A percentile compares a stretch with the other conserved stretches of the same genome.
These are phyloP conservation scores for Lytechinus variegatus DNA, from an alignment of 35 echinoderm and acorn worm genomes.

Conservation along the genomic window DNA sequence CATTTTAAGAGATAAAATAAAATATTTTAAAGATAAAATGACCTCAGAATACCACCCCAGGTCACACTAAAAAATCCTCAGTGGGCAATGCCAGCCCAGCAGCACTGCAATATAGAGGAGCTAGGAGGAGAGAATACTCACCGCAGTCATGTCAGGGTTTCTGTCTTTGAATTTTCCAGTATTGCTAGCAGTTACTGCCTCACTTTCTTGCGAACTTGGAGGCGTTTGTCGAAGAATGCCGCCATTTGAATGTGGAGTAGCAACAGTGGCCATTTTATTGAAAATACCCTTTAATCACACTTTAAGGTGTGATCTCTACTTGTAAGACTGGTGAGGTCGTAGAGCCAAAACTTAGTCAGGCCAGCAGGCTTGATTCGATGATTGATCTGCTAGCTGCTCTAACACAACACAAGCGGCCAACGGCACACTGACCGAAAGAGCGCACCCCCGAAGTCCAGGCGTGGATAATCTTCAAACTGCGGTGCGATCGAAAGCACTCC, in stretches of 20 bases:
- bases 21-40: too few relatives aligned
- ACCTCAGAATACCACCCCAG: too few relatives aligned
- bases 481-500: background rate
- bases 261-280: conserved; percentile 34
- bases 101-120: too few relatives aligned
- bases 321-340: background rate
- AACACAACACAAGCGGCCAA: background rate
- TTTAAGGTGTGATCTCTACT: background rate
- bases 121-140: conserved; percentile 40
- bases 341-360: background rate
- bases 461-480: background rate
- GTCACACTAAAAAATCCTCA: too few relatives aligned
- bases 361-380: too few relatives aligned
- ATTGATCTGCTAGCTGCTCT: background rate
- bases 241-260: background rate
- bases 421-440: background rate
- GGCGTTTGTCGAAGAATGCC: background rate
- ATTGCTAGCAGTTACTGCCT: conserved; percentile 80
- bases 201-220: conserved; percentile 18
- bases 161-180: conserved; percentile 82
- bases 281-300: background rate
- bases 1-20: too few relatives aligned
- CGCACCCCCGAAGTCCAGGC: background rate
- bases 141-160: conserved; percentile 91
- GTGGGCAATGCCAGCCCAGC: too few relatives aligned